Evolutionary conservation across 2,113 vertebrate species (phyloP).

Genomic region (Barbus barbus): DNA sequence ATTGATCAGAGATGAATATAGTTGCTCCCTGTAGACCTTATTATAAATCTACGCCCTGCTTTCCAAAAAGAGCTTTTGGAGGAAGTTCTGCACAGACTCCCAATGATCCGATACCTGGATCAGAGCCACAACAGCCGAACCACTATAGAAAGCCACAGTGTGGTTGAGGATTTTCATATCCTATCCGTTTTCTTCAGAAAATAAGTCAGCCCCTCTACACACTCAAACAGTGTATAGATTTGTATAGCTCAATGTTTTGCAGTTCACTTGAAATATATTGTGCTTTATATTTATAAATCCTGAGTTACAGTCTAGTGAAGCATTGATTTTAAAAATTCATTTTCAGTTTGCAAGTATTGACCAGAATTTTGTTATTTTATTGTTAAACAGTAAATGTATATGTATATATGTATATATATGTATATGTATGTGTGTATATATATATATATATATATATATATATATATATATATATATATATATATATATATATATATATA

Average conservation of each 20-base stretch:
- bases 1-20: constrained; percentile 26
- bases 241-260: not conserved
- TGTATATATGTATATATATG: too few species aligned
- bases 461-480: too few species aligned
- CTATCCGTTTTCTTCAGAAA: not conserved
- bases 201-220: not conserved
- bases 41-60: not conserved
- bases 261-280: not conserved
- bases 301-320: too few species aligned
- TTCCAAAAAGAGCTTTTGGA: not conserved
- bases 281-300: too few species aligned
- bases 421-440: too few species aligned
- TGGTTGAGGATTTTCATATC: not conserved
- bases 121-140: not conserved
- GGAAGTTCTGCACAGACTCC: not conserved
- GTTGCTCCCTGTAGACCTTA: not conserved
- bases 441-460: too few species aligned
- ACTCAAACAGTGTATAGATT: not conserved
- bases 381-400: too few species aligned
- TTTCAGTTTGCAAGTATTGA: too few species aligned
- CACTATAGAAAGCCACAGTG: not conserved
- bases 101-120: not conserved
- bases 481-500: too few species aligned
- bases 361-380: too few species aligned
- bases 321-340: too few species aligned